phyloP scores from a whole-genome alignment of 2,797 vertebrate species.

The Betta splendens region DNA sequence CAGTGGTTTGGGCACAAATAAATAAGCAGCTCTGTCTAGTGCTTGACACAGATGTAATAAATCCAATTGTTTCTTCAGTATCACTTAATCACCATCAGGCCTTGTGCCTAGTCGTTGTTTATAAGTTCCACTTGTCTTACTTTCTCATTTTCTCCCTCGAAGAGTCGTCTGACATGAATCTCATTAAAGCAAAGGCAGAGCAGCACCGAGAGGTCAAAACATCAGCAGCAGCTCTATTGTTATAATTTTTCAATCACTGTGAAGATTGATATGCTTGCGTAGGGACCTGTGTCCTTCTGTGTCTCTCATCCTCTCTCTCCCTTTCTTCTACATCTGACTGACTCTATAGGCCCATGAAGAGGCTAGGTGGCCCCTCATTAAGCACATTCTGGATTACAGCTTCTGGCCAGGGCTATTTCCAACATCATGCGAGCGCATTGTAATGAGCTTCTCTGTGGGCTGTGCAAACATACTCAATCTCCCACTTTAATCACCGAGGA shows the following conservation, averaged over 20 bases:
- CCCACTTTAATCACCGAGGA: constrained; percentile 81
- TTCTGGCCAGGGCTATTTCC: constrained; percentile 72
- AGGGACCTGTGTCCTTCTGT: constrained; percentile 52
- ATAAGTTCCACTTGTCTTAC: constrained; percentile 41
- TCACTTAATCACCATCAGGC: constrained; percentile 36
- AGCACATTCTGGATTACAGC: constrained; percentile 81
- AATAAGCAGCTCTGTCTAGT: background rate
- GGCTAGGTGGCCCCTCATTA: constrained; percentile 77
- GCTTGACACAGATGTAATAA: constrained; percentile 20
- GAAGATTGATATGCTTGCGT: constrained; percentile 66
- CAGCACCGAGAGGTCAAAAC: constrained; percentile 36
- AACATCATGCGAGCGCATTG: constrained; percentile 81
- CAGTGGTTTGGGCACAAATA: background rate
- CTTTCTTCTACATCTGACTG: constrained; percentile 44
- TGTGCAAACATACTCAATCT: constrained; percentile 77
- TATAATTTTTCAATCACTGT: constrained; percentile 75
- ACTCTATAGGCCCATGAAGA: constrained; percentile 74
- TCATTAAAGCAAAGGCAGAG: constrained; percentile 43
- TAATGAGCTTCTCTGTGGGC: constrained; percentile 78
- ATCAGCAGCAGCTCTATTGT: constrained; percentile 54
- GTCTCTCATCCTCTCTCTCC: too few species aligned
- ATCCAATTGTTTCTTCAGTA: constrained; percentile 18
- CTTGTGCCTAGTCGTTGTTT: constrained; percentile 34
- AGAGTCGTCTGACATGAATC: constrained; percentile 68
- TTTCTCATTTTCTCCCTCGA: constrained; percentile 73